Percentiles rank a stretch among this genome's conserved stretches.
Conservation (phyloP, 1,140 invertebrate genomes). For the Drosophila sp. region DNA sequence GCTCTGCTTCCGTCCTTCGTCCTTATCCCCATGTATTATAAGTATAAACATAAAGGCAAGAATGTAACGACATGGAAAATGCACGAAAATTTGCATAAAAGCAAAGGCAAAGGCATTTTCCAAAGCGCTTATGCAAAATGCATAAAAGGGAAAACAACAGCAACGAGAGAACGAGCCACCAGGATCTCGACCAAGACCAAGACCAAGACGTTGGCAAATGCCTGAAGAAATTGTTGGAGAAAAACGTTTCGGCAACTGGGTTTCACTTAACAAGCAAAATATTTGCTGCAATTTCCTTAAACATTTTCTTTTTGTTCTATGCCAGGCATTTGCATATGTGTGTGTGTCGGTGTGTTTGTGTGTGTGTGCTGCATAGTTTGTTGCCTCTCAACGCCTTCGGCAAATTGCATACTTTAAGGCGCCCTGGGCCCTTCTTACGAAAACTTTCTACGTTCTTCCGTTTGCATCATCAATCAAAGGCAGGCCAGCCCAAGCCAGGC, state of each 20-base stretch:
- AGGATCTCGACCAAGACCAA: conserved; percentile 14
- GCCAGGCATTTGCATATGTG: conserved; percentile 27
- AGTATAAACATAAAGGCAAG: conserved; percentile 54
- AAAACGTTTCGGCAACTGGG: conserved; percentile 72
- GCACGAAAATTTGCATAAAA: conserved; percentile 76
- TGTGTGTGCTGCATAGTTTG: conserved; percentile 57
- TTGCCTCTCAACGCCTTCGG: conserved; percentile 53
- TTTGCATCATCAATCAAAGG: conserved; percentile 76
- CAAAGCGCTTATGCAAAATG: conserved; percentile 79
- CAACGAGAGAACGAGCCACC: conserved; percentile 12
- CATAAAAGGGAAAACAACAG: conserved; percentile 63
- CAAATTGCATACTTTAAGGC: conserved; percentile 63
- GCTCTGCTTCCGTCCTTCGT: not conserved
- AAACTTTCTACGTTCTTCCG: conserved; percentile 31
- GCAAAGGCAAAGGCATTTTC: conserved; percentile 75
- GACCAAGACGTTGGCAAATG: conserved; percentile 65
- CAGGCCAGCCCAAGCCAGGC: conserved; percentile 27
- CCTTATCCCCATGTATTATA: conserved; percentile 28
- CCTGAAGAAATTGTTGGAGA: conserved; percentile 65
- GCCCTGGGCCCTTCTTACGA: conserved; percentile 32
- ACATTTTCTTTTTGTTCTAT: conserved; percentile 71
- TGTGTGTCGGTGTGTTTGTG: conserved; percentile 24
- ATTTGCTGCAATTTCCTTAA: conserved; percentile 81
- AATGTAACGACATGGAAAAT: conserved; percentile 80
- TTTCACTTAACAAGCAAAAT: conserved; percentile 82